A percentile compares a stretch with the other conserved stretches of the same genome.
phyloP scores from a whole-genome alignment of 2,113 vertebrate species.

The Quiscalus mexicanus region DNA sequence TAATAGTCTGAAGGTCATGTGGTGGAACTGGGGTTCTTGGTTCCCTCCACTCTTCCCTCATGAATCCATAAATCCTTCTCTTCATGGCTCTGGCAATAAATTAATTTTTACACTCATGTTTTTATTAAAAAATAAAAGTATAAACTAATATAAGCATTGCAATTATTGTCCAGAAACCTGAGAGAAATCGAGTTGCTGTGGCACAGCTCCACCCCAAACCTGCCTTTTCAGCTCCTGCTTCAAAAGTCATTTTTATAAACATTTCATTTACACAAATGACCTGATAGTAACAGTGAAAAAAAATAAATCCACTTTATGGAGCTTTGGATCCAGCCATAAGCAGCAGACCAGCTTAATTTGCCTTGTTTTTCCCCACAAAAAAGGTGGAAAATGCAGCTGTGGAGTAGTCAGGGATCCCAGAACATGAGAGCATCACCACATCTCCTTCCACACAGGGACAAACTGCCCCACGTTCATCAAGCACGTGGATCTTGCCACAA shows the following conservation, averaged over 20 bases:
- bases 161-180: not conserved
- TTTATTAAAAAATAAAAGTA: not conserved
- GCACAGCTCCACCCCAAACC: not conserved
- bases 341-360: not conserved
- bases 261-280: not conserved
- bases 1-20: rapidly evolving
- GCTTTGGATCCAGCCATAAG: not conserved
- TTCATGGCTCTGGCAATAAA: not conserved
- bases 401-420: not conserved
- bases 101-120: not conserved
- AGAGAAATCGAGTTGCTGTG: not conserved
- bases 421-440: not conserved
- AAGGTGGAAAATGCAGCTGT: not conserved
- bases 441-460: not conserved
- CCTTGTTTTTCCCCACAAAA: not conserved
- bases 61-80: not conserved
- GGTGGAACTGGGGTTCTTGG: rapidly evolving
- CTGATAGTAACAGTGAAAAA: too few species aligned
- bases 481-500: rapidly evolving
- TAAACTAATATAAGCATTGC: not conserved
- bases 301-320: not conserved
- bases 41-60: not conserved
- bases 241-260: not conserved
- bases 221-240: not conserved
- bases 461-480: rapidly evolving